Evolutionary conservation across 2,113 vertebrate species (phyloP), one percentile per base, ranked within the genome.

Genomic region (Oncorhynchus gorbuscha): DNA sequence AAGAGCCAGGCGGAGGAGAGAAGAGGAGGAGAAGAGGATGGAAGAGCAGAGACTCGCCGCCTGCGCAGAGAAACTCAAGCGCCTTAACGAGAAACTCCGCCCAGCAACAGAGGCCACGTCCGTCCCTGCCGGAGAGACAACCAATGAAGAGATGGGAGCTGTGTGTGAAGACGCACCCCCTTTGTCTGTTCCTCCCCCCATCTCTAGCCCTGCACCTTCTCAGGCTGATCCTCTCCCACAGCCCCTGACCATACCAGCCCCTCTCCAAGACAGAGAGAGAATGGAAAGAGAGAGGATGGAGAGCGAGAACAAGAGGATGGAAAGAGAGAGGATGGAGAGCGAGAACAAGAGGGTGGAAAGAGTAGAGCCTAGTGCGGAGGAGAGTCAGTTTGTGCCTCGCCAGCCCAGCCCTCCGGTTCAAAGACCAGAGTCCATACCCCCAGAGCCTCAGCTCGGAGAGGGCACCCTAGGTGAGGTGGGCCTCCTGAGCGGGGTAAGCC

Each of bases 1-100:
- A 73, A 94, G 98, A 32, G 98, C 98, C 1, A 94, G 98, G 12
- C 94, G 96, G 64, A 91, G 98, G 9, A 93, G 98, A 45, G 98
- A 98, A 55, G 98, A 99, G 48, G 97, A 99, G 13, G 98, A 99
- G 73, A 92, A 96, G n/a, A 92, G 96, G 28, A 99, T 99, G 98
- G 97, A 99, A 70, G 97, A 99, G 66, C 97, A 98, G 73, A 92
- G 98, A 48, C 96, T 99, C 76, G 97, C 98, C 6, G 98, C 97
- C 0, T 99, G 98, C 85, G 97, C 97, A 1, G 97, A 98, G 84
- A 99, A 99, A 84, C 91, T 99, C 0, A 99, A 99, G 85, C 94
- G 94, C 26, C 92, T 99, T 75, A 95, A 99, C 59, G 98, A 99
- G 84, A 99, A 99, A 89, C 94, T 96, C n/a, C 94, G 95, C 4